phyloP scores from a whole-genome alignment of 1,140 invertebrate genomes.

The Globodera ellingtonae region DNA sequence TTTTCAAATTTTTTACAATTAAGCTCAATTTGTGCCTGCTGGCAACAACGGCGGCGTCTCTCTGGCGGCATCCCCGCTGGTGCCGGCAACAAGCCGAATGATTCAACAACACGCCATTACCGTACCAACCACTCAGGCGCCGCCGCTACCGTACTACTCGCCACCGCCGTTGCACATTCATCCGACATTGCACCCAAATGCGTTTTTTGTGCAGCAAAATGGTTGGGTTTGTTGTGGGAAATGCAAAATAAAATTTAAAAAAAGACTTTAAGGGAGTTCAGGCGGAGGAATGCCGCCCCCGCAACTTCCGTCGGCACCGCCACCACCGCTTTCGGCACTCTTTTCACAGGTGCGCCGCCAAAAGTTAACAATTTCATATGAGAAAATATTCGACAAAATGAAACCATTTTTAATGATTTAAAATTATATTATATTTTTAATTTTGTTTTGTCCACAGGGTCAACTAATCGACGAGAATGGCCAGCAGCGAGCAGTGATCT shows the following conservation, averaged over 20 bases:
- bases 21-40: background rate
- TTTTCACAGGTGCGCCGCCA: background rate
- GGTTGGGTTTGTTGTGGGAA: background rate
- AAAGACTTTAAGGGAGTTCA: background rate
- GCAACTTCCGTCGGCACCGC: background rate
- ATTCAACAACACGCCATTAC: constrained; percentile 1
- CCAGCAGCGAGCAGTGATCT: constrained; percentile 41
- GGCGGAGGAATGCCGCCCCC: background rate
- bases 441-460: constrained; percentile 39
- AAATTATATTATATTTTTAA: background rate
- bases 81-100: background rate
- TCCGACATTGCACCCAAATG: background rate
- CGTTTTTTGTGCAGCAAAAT: background rate
- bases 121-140: background rate
- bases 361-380: constrained; percentile 5
- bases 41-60: background rate
- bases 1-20: no score
- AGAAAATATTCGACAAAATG: no score
- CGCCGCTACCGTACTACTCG: background rate
- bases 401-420: no score
- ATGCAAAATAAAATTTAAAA: background rate
- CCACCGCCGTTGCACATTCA: background rate
- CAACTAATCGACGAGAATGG: constrained; percentile 41
- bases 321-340: background rate
- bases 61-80: background rate